Evolutionary conservation across 2,113 vertebrate species (phyloP), one percentile per base, ranked within the genome.

Genomic region (Drymodes brunneopygia): DNA sequence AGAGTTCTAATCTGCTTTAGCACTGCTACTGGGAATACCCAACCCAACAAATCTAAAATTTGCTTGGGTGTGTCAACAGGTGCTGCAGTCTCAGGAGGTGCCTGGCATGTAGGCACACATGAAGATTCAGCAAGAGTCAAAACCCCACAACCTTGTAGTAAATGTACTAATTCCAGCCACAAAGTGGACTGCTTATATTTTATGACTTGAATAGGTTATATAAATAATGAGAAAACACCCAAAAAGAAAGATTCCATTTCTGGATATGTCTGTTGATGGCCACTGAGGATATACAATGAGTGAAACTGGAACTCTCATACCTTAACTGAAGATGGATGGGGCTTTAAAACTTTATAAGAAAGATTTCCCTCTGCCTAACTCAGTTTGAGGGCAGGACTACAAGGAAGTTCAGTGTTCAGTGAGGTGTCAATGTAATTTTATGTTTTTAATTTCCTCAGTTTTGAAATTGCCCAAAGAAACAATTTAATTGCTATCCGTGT

Each of bases 371-470:
- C 12, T 78, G 56, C 23, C 62, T 66, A 69, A 25, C 29, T 91
- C 57, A 35, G 22, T 78, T 25, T 83, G 74, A 92, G 64, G 23
- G 48, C 36, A 90, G 25, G 29, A 80, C 70, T 42, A 50, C 38
- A 58, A 94, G 54, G 27, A 93, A 93, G n/a, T 53, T 92, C 54
- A 79, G 40, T 54, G 78, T 48, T 79, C 73, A 95, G 71, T 77
- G 74, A 97, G 22, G 47, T 92, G 75, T 83, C 88, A 93, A 73
- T 62, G 58, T 51, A 92, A 79, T 51, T 87, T 85, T 80, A 94
- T 51, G 69, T n/a, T 86, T 95, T 94, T 95, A 79, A 94, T 95
- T 75, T 95, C 65, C 70, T 85, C 8, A 5, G 50, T 53, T 91
- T 87, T 85, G 57, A 94, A 95, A 89, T 24, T 29, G 70, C 44